Conservation (phyloP, 2,888 invertebrate genomes). For the Buathra laborator region DNA sequence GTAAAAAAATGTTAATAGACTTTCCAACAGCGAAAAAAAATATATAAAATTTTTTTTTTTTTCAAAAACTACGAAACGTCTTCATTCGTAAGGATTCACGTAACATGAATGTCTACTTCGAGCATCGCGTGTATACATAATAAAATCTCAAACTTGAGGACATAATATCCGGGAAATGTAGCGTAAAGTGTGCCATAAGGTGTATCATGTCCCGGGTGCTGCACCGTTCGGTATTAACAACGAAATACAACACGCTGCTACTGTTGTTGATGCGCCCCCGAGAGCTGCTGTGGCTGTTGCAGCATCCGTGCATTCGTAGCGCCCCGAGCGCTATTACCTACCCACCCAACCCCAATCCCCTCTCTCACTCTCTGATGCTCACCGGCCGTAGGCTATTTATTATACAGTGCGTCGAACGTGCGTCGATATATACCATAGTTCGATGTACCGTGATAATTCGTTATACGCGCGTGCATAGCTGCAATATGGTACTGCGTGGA, state of each 20-base stretch:
- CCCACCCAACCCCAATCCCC: conserved; percentile 19
- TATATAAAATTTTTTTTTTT: no score
- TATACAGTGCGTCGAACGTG: conserved; percentile 68
- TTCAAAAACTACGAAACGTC: no score
- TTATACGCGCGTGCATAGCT: conserved; percentile 64
- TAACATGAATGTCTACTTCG: background rate
- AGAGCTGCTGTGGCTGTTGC: conserved; percentile 53
- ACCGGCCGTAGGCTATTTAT: conserved; percentile 74
- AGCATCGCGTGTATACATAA: background rate
- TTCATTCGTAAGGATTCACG: background rate
- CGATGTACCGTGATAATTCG: conserved; percentile 78
- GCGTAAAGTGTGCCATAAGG: conserved; percentile 70
- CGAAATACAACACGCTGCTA: conserved; percentile 44
- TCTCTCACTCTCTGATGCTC: conserved; percentile 30
- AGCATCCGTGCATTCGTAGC: conserved; percentile 49
- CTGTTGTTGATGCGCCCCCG: conserved; percentile 45
- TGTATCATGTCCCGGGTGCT: conserved; percentile 52
- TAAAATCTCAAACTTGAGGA: conserved; percentile 34
- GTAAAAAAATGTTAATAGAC: no score
- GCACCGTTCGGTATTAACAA: conserved; percentile 54
- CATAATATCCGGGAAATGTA: conserved; percentile 70
- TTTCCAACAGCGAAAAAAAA: no score
- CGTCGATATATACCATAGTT: conserved; percentile 68
- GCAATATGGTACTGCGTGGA: conserved; percentile 73
- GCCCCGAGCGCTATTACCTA: conserved; percentile 47